Conservation (phyloP, 1,140 invertebrate genomes). For the Armadillidium nasatum region DNA sequence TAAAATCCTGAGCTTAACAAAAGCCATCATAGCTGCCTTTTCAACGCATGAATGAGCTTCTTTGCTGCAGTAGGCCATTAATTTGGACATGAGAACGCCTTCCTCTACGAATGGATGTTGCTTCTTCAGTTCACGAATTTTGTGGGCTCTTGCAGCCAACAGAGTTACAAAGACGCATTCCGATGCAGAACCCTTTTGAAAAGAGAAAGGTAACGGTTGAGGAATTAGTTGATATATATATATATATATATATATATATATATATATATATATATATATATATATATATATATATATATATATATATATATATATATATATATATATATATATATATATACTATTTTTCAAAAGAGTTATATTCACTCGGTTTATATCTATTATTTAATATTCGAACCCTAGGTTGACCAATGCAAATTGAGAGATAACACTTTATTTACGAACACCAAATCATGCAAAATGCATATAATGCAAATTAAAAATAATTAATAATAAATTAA, state of each 20-base stretch:
- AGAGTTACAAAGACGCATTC: conserved; percentile 94
- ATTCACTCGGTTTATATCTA: no score
- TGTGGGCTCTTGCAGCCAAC: conserved; percentile 88
- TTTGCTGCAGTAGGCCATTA: conserved; percentile 81
- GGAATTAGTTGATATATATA: no score
- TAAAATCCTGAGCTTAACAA: conserved; percentile 93
- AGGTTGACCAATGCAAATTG: no score
- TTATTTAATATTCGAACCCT: no score
- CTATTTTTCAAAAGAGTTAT: no score
- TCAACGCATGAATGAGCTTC: conserved; percentile 99
- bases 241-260: neutral
- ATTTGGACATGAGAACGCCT: conserved; percentile 84
- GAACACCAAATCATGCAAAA: no score
- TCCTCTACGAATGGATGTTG: conserved; percentile 89
- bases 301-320: neutral
- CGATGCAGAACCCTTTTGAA: conserved; percentile 83
- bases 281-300: neutral
- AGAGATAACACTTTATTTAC: no score
- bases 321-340: no score
- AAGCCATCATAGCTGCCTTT: conserved; percentile 98
- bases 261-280: no score
- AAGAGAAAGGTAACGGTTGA: neutral
- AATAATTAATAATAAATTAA: no score
- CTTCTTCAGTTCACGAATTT: conserved; percentile 83
- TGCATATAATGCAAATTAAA: no score